These are phyloP conservation scores for Sialis lutaria DNA, from an alignment of 2,888 invertebrate species.

Conservation along the genomic window DNA sequence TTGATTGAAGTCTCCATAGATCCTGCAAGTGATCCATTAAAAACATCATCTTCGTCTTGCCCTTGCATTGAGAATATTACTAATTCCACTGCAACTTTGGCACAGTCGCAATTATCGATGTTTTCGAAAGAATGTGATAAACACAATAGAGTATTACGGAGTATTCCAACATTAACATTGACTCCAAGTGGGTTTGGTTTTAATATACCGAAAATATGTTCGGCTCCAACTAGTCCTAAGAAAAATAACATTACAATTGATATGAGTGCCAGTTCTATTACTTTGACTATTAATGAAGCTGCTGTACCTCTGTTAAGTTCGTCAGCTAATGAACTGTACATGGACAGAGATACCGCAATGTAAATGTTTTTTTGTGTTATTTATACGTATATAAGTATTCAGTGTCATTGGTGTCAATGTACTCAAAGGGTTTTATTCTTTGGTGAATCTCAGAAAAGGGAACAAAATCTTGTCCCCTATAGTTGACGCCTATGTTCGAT, in stretches of 20 bases:
- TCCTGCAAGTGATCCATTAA: slow-evolving; percentile 23
- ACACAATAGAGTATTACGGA: slow-evolving; percentile 1
- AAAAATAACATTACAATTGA: slow-evolving; percentile 11
- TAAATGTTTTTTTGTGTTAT: neutral
- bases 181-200: slow-evolving; percentile 1
- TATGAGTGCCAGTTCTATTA: neutral
- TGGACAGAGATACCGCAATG: neutral
- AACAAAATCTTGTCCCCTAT: too few relatives aligned
- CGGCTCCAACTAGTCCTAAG: slow-evolving; percentile 20
- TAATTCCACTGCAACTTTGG: slow-evolving; percentile 20
- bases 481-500: too few relatives aligned
- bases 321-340: neutral
- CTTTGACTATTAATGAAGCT: neutral
- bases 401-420: too few relatives aligned
- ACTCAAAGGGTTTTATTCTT: too few relatives aligned
- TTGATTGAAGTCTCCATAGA: slow-evolving; percentile 31
- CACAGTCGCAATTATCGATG: slow-evolving; percentile 21
- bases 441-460: too few relatives aligned
- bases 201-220: slow-evolving; percentile 16
- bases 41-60: slow-evolving; percentile 45
- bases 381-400: too few relatives aligned
- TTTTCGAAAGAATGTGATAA: slow-evolving; percentile 14
- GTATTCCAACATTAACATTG: slow-evolving; percentile 1
- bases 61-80: slow-evolving; percentile 48
- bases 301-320: neutral